Base-by-base conservation (phyloP, 23 tunicate genomes). In the Ascidia mentula region DNA sequence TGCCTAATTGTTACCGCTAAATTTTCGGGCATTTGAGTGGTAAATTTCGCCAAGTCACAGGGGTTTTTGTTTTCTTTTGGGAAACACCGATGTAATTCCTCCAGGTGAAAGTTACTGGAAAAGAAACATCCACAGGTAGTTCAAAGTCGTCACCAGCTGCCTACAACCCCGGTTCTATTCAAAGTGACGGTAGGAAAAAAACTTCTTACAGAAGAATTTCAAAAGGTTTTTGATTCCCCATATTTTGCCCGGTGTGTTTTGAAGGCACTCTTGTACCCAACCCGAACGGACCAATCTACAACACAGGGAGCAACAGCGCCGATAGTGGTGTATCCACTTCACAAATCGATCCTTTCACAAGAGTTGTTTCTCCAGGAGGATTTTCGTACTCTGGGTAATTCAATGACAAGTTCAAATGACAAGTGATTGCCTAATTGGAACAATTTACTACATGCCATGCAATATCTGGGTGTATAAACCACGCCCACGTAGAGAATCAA, bases 341-440 rank as follows among this genome's bases (percentile, higher is more conserved):
- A 37, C 76, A 76, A n/a, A 36, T 80, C 60, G 91, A 87, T 38
- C 76, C 80, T 6, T 87, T 87, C 71, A 8, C 60, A 24, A 80
- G 91, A 74, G 75, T 80, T 61, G 81, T 72, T 20, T 80, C 91
- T 37, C 79, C 81, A 6, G 91, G 91, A 32, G 91, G 85, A 28
- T 87, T 87, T 75, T 74, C 81, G 2, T 87, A 53, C 36, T 60
- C 81, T 1, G 91, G 85, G 91, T 87, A 73, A 69, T 32, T 71
- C 26, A 35, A 30, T 53, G n/a, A n/a, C n/a, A n/a, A n/a, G n/a
- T n/a, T n/a, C n/a, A n/a, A n/a, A n/a, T n/a, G n/a, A n/a, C n/a
- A n/a, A n/a, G n/a, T n/a, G n/a, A n/a, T n/a, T n/a, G n/a, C n/a
- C n/a, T n/a, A n/a, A n/a, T n/a, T n/a, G n/a, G n/a, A n/a, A n/a